Base-by-base conservation (phyloP, 2,797 vertebrate genomes). In the Euphonia xanthogaster region DNA sequence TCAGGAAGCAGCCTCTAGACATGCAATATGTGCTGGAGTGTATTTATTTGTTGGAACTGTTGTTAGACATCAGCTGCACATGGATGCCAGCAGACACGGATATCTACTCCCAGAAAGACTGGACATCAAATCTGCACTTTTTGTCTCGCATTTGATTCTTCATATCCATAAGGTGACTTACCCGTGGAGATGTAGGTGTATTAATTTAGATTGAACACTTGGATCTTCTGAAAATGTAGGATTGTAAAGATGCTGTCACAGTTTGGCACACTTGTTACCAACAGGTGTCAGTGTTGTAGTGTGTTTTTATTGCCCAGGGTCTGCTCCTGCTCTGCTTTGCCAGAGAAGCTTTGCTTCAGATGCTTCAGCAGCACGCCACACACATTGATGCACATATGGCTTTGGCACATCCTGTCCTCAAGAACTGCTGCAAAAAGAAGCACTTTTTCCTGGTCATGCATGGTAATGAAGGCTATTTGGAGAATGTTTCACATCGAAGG, bases 271-370 rank as follows among this genome's bases (percentile, higher is more conserved):
- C 33, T 93, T 91, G 33, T 67, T 93, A 91, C 97, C 98, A 97
- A 98, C 86, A 98, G 97, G 96, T 98, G 97, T 98, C 97, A 98
- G 96, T 95, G 90, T 98, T 97, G 97, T 44, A 74, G 93, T 91
- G 61, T 27, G 31, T 70, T 94, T 92, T 86, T 70, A 16, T 39
- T 57, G 51, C 90, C 71, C 12, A 31, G 63, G 7, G 13, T 85
- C 54, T 93, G 66, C 33, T 95, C 23, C 65, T 77, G 40, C 7
- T 39, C 50, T 23, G 65, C 42, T 74, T 42, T n/a, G 39, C 51
- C 83, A 40, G 24, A 71, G 22, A 5, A 12, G 12, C 71, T 93
- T 93, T 70, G 67, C 86, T 94, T 77, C 84, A 70, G 45, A 31
- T 31, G 40, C 50, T 31, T 54, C 58, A 72, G 70, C 50, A 76